Base-by-base conservation (phyloP, 2,797 vertebrate genomes). In the Morus bassanus region DNA sequence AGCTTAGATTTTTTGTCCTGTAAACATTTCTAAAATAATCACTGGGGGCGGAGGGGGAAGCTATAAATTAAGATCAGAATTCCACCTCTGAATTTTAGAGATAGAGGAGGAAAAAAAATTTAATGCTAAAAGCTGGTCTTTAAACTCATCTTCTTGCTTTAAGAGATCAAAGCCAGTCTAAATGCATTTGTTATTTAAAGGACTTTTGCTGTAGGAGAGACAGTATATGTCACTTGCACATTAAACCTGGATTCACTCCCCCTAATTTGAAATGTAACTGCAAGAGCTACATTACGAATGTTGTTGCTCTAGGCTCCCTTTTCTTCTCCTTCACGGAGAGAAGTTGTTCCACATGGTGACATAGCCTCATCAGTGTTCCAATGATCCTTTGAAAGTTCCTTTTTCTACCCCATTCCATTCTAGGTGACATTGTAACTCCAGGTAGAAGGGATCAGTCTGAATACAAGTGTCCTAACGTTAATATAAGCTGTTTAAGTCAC, bases 131-230 rank as follows among this genome's bases (percentile, higher is more conserved):
- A 88, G n/a, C 11, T 48, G 60, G 4, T 60, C 31, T 88, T 93
- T 75, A 75, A 86, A 60, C 21, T 48, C 37, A 88, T 35, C 7
- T 73, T 43, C 39, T 75, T 83, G 27, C 57, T 67, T 94, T 61
- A 88, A 74, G 53, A 85, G 56, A 85, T 63, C 64, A 89, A 88
- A 94, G 18, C 15, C 46, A 89, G 14, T 80, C 54, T 63, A 89
- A 82, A 93, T 43, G 28, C 41, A 72, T 90, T 84, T 95, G 76
- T 84, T 84, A 81, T 86, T 86, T 84, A 81, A 85, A 95, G 50
- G 63, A 94, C n/a, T 80, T 93, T 24, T 75, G 56, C 79, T 88
- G 59, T 59, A 90, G 37, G 51, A 67, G 41, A 76, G 10, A 86
- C 16, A 61, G 50, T 59, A 93, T 93, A 96, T 45, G 35, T 69